Evolutionary conservation across 1,140 invertebrate genomes (phyloP), one percentile per base, ranked within the genome.

Genomic region (Bombus balteatus): DNA sequence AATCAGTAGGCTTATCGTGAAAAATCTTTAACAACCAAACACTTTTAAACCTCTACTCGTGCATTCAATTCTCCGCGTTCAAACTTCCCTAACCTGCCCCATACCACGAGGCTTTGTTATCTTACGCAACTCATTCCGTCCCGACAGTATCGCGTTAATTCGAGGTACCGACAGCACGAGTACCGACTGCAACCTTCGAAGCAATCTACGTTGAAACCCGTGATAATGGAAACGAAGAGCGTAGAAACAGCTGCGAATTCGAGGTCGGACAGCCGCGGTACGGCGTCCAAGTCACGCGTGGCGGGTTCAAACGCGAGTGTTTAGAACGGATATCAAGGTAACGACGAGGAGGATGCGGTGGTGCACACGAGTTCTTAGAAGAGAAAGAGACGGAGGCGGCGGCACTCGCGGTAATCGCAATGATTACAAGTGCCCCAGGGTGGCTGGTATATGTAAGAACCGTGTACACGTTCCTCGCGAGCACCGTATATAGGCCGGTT

Each of bases 331-430:
- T 81, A 87, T 82, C 78, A 41, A 66, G 68, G 79, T 73, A 71
- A 73, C 68, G 34, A 71, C 66, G 25, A 28, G 12, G 15, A 8
- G n/a, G 70, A 34, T 28, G 37, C 72, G 59, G 65, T 53, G 34
- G 78, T 57, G 2, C 9, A 18, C 62, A 41, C 15, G 32, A 53
- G 18, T 22, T 65, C n/a, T 28, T 80, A 37, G 81, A 75, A 43
- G 72, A 83, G 57, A 79, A 77, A 15, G 83, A 75, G 71, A 34
- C 34, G 76, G 65, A 57, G 83, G 57, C 83, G 82, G 87, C 83
- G 79, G 87, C 87, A 75, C 84, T 85, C 81, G 77, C n/a, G 76
- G 90, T 91, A 91, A 92, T 92, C 89, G 86, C 90, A 85, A 91
- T 90, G 91, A 92, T 92, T 92, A 91, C 87, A 75, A 89, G 84